These are phyloP conservation scores for Anoplolepis gracilipes DNA, from an alignment of 1,140 invertebrate species.

Conservation along the genomic window DNA sequence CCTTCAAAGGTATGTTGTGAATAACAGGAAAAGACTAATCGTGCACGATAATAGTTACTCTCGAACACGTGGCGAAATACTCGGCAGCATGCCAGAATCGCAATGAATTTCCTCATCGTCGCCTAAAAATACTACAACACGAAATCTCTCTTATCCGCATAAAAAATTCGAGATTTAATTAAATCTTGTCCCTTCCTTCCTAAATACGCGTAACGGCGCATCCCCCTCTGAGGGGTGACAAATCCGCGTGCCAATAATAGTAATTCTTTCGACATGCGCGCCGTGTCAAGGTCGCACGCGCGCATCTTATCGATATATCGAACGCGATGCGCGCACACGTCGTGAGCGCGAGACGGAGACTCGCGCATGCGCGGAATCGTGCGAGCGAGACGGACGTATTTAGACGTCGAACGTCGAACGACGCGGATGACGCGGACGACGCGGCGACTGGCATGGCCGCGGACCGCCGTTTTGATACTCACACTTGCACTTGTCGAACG, in stretches of 20 bases:
- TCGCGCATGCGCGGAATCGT: too few species aligned
- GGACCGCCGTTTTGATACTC: conserved; percentile 74
- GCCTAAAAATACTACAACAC: neutral
- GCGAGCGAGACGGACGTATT: too few species aligned
- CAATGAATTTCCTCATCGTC: neutral
- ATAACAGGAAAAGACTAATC: neutral
- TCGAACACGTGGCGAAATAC: neutral
- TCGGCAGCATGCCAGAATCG: neutral
- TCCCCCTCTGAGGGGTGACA: neutral
- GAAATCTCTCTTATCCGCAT: neutral
- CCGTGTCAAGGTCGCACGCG: conserved; percentile 63
- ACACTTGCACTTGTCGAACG: conserved; percentile 83
- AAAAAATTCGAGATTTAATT: neutral
- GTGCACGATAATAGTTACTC: neutral
- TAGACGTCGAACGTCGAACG: neutral
- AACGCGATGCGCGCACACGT: conserved; percentile 13
- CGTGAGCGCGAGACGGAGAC: neutral
- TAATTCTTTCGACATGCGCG: conserved; percentile 13
- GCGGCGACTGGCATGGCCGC: conserved; percentile 51
- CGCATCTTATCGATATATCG: conserved; percentile 58
- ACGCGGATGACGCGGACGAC: neutral
- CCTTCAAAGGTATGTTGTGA: neutral
- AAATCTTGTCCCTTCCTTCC: neutral
- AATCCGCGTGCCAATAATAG: conserved; percentile 8
- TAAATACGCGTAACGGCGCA: neutral